Percentiles rank a stretch among this genome's conserved stretches.
phyloP scores from a whole-genome alignment of 2,888 invertebrate genomes.

The Schizaphis graminum region DNA sequence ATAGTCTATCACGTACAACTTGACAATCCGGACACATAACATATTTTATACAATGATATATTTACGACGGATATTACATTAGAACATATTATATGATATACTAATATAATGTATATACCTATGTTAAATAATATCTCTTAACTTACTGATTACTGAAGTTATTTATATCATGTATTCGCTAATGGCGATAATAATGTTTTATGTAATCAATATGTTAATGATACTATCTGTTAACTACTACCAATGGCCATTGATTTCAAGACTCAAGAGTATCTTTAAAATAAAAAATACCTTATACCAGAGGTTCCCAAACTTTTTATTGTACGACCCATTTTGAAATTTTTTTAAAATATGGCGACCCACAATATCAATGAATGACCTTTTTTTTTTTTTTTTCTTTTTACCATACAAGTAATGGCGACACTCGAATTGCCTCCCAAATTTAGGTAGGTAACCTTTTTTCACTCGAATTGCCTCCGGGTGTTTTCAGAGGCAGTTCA shows the following conservation, averaged over 20 bases:
- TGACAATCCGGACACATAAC: not conserved
- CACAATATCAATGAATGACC: no score
- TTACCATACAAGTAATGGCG: no score
- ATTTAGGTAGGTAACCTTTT: no score
- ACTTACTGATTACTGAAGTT: not conserved
- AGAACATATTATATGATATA: not conserved
- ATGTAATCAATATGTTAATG: not conserved
- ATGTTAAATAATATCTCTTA: not conserved
- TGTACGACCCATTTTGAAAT: no score
- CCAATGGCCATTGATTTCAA: not conserved
- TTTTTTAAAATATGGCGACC: no score
- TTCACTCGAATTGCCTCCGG: no score
- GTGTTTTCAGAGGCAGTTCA: no score
- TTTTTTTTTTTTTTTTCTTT: no score
- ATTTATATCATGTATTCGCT: not conserved
- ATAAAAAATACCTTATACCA: no score
- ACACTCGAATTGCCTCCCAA: no score
- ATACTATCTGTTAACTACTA: not conserved
- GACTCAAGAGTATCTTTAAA: not conserved
- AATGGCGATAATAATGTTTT: not conserved
- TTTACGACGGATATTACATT: not conserved
- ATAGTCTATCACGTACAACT: constrained; percentile 3
- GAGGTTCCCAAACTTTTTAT: no score
- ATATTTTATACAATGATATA: not conserved
- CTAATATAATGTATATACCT: not conserved